phyloP scores from a whole-genome alignment of 1,140 invertebrate genomes.

The Amphibalanus amphitrite region DNA sequence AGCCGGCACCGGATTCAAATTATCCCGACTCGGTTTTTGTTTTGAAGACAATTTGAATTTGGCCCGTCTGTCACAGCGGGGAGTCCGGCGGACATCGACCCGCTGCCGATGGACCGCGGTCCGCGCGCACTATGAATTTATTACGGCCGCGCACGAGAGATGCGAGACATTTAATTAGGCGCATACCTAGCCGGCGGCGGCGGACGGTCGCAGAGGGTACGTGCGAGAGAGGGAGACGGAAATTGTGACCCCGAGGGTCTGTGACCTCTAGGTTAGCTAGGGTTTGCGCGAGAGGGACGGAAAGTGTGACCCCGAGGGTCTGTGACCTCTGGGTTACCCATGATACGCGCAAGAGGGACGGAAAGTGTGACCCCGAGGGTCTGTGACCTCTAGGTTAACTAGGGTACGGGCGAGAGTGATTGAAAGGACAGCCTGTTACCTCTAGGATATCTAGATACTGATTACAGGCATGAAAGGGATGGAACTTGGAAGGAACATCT shows the following conservation, averaged over 20 bases:
- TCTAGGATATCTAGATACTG: no score
- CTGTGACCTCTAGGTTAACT: no score
- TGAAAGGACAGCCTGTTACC: no score
- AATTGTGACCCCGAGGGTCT: not conserved
- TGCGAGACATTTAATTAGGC: not conserved
- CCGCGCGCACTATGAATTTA: not conserved
- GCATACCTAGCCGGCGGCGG: not conserved
- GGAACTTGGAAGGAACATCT: no score
- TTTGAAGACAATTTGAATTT: not conserved
- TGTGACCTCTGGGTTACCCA: no score
- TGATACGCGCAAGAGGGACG: not conserved
- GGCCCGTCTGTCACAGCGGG: not conserved
- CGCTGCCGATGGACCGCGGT: not conserved
- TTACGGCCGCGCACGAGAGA: not conserved
- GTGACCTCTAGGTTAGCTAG: no score
- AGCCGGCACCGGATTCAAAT: not conserved
- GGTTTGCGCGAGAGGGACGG: not conserved
- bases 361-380: not conserved
- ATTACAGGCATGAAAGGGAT: no score
- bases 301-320: not conserved
- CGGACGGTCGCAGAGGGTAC: not conserved
- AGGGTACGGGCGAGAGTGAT: not conserved
- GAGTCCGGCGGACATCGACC: not conserved
- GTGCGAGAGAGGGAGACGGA: not conserved
- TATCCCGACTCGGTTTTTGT: not conserved